Percentiles rank a stretch among this genome's conserved stretches.
phyloP scores from a whole-genome alignment of 2,888 invertebrate genomes.

The Elysia crispata region DNA sequence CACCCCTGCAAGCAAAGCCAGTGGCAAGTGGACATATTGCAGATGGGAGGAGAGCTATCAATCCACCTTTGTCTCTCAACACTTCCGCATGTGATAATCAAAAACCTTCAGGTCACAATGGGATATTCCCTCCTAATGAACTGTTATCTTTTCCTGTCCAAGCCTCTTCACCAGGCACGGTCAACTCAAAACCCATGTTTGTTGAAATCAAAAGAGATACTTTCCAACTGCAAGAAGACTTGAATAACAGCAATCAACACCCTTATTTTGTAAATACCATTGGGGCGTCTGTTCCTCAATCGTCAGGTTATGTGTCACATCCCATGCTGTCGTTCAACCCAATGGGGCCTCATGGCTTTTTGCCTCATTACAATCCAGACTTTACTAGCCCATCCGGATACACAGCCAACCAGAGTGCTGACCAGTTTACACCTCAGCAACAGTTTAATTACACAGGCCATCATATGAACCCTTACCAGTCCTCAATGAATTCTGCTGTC shows the following conservation, averaged over 20 bases:
- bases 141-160: slow-evolving; percentile 41
- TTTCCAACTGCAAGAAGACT: neutral
- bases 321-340: slow-evolving; percentile 7
- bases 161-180: slow-evolving; percentile 44
- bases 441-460: slow-evolving; percentile 1
- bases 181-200: slow-evolving; percentile 44
- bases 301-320: neutral
- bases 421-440: slow-evolving; percentile 13
- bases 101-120: neutral
- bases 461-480: slow-evolving; percentile 30
- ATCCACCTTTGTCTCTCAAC: slow-evolving; percentile 26
- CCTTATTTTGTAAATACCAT: slow-evolving; percentile 18
- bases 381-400: slow-evolving; percentile 19
- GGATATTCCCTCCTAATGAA: neutral
- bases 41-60: slow-evolving; percentile 30
- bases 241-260: slow-evolving; percentile 11
- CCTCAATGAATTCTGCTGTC: neutral
- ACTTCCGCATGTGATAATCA: slow-evolving; percentile 5
- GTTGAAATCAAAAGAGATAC: slow-evolving; percentile 37
- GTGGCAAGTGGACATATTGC: slow-evolving; percentile 6
- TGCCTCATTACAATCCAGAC: slow-evolving; percentile 32
- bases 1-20: no score
- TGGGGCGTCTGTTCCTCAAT: slow-evolving; percentile 25
- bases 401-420: neutral
- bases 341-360: slow-evolving; percentile 2